Percentiles rank a stretch among this genome's conserved stretches.
phyloP scores from a whole-genome alignment of 2,797 vertebrate genomes.

The Benthosema pterotum region DNA sequence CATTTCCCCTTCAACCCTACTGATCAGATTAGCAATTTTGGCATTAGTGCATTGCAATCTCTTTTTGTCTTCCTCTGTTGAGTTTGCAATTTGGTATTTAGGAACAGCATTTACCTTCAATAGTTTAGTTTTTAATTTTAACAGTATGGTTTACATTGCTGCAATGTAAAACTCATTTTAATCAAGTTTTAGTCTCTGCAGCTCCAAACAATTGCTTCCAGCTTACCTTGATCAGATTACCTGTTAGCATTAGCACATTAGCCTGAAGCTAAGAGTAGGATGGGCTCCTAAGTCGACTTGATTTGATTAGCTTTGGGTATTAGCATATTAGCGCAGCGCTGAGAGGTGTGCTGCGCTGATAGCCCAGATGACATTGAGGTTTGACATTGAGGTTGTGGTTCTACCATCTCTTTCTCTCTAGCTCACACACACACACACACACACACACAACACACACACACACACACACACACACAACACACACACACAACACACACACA shows the following conservation, averaged over 20 bases:
- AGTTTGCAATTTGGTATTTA: too few relatives aligned
- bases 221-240: constrained; percentile 60
- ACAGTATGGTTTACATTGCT: too few relatives aligned
- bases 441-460: constrained; percentile 8
- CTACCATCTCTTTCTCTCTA: not conserved
- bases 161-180: too few relatives aligned
- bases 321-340: constrained; percentile 46
- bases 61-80: too few relatives aligned
- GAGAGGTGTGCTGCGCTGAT: constrained; percentile 36
- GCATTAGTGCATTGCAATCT: too few relatives aligned
- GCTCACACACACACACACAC: not conserved
- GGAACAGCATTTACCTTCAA: too few relatives aligned
- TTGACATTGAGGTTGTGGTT: constrained; percentile 60
- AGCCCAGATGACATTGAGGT: constrained; percentile 58
- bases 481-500: constrained; percentile 27
- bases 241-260: constrained; percentile 76
- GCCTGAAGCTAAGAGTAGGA: constrained; percentile 50
- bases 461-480: constrained; percentile 16
- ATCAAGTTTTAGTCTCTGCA: too few relatives aligned
- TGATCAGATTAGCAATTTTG: not conserved
- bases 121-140: too few relatives aligned
- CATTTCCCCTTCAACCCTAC: not conserved
- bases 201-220: constrained; percentile 48
- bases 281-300: constrained; percentile 45
- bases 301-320: constrained; percentile 58